Conservation (phyloP, 2,888 invertebrate species). For the Bellardia bayeri region DNA sequence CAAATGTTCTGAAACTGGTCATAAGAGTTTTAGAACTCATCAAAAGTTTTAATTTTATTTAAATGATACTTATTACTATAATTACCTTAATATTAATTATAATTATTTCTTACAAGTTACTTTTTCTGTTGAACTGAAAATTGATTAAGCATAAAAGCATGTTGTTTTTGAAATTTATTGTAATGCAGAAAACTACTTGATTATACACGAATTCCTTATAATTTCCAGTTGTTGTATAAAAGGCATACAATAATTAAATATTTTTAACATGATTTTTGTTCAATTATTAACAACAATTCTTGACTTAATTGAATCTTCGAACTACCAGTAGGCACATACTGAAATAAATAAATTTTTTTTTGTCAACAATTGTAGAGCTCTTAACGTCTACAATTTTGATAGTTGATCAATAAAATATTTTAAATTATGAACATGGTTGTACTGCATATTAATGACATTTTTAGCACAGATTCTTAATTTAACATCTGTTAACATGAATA, state of each 20-base stretch:
- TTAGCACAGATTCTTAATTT: constrained; percentile 69
- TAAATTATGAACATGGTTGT: constrained; percentile 66
- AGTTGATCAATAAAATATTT: constrained; percentile 66
- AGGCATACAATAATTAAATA: constrained; percentile 29
- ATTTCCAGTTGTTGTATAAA: neutral
- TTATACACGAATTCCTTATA: constrained; percentile 1
- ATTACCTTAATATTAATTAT: neutral
- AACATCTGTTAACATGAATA: constrained; percentile 69
- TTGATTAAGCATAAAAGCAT: neutral
- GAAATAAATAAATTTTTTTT: constrained; percentile 40
- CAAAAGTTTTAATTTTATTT: neutral
- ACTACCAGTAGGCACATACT: neutral
- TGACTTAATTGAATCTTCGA: constrained; percentile 35
- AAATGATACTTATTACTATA: neutral
- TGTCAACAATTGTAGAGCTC: neutral
- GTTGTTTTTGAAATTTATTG: neutral
- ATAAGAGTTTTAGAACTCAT: too few species aligned
- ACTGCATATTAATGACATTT: constrained; percentile 69
- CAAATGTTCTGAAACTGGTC: too few species aligned
- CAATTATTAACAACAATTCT: constrained; percentile 49
- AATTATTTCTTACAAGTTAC: neutral
- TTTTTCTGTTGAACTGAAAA: neutral
- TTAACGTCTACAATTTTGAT: constrained; percentile 35
- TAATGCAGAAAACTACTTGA: constrained; percentile 24
- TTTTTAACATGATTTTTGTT: constrained; percentile 29